These are phyloP conservation scores for Pterocles gutturalis DNA, from an alignment of 2,113 vertebrate genomes.

Conservation along the genomic window DNA sequence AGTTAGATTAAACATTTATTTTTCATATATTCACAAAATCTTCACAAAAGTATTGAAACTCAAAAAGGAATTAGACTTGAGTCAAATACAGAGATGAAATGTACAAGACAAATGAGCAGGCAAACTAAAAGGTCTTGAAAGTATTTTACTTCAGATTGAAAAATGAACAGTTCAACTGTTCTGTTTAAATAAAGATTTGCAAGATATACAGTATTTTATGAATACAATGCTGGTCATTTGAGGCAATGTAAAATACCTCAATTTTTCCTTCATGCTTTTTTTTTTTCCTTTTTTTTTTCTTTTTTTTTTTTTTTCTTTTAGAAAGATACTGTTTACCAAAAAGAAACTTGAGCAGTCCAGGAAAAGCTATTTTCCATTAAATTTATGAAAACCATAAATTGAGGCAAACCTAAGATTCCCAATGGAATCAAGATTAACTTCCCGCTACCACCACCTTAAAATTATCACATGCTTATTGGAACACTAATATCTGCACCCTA, in stretches of 20 bases:
- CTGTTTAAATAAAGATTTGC: conserved; percentile 79
- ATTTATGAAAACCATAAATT: conserved; percentile 86
- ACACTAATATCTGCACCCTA: conserved; percentile 79
- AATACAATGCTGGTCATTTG: conserved; percentile 84
- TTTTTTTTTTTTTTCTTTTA: conserved; percentile 68
- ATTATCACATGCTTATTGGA: conserved; percentile 83
- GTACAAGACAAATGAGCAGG: conserved; percentile 83
- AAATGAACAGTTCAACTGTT: conserved; percentile 83
- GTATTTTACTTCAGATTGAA: conserved; percentile 84
- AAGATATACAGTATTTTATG: conserved; percentile 84
- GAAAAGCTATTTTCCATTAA: conserved; percentile 86
- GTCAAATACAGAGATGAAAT: conserved; percentile 80
- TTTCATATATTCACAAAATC: conserved; percentile 71
- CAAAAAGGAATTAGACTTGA: conserved; percentile 72
- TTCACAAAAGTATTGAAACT: conserved; percentile 75
- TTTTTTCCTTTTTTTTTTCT: neutral
- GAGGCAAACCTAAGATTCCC: conserved; percentile 85
- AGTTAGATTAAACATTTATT: conserved; percentile 71
- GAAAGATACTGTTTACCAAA: conserved; percentile 86
- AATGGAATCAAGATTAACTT: conserved; percentile 89
- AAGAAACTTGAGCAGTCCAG: conserved; percentile 83
- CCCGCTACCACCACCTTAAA: conserved; percentile 84
- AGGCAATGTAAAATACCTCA: conserved; percentile 80
- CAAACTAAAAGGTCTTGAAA: conserved; percentile 82
- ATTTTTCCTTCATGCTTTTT: conserved; percentile 81